Percentiles rank a stretch among this genome's conserved stretches.
Conservation (phyloP, 2,888 invertebrate genomes). For the Pemphredon lugubris region DNA sequence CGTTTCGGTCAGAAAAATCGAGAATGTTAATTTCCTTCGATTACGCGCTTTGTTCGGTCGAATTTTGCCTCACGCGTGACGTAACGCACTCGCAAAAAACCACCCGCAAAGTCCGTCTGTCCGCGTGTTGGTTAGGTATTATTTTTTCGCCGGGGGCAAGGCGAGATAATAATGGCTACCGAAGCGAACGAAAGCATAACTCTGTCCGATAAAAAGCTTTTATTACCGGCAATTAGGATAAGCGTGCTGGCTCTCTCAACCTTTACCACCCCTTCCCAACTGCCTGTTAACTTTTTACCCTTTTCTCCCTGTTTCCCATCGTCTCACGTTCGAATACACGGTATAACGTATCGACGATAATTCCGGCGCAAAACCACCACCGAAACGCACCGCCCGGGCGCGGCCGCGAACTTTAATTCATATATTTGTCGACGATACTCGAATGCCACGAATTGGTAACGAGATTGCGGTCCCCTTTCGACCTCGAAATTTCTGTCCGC, state of each 20-base stretch:
- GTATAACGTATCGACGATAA: conserved; percentile 9
- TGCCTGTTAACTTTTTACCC: conserved; percentile 34
- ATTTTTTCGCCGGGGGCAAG: conserved; percentile 67
- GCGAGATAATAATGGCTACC: conserved; percentile 61
- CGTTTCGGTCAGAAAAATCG: too few relatives aligned
- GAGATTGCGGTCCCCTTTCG: background rate
- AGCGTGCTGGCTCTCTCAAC: conserved; percentile 57
- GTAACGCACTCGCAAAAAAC: conserved; percentile 32
- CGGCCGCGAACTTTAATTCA: background rate
- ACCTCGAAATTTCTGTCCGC: conserved; percentile 1
- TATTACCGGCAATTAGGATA: conserved; percentile 79
- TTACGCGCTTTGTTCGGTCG: background rate
- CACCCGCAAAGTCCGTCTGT: conserved; percentile 47
- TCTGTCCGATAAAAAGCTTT: conserved; percentile 76
- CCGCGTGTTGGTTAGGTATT: conserved; percentile 61
- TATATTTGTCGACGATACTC: background rate
- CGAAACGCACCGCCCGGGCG: background rate
- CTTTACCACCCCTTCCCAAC: conserved; percentile 9
- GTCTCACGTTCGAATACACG: conserved; percentile 22
- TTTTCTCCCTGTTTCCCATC: conserved; percentile 13
- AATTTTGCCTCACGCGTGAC: background rate
- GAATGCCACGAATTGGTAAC: background rate
- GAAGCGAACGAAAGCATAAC: conserved; percentile 68
- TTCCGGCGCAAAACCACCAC: too few relatives aligned
- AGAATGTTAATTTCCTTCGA: too few relatives aligned